phyloP scores from a whole-genome alignment of 2,797 vertebrate species.

The Emys orbicularis region DNA sequence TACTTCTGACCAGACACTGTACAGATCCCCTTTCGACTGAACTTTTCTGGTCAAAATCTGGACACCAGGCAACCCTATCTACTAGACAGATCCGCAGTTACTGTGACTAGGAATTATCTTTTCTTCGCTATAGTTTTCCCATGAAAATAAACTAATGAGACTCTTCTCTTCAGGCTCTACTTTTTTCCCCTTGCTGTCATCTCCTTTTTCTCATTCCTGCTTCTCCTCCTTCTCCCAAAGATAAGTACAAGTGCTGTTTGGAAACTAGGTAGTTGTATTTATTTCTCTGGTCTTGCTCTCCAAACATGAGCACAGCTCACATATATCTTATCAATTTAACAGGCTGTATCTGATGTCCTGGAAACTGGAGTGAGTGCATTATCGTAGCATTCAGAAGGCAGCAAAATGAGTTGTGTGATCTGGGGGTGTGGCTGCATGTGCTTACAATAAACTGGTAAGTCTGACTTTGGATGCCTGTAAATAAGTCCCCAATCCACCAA shows the following conservation, averaged over 20 bases:
- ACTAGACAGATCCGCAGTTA: neutral
- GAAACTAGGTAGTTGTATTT: neutral
- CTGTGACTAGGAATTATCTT: neutral
- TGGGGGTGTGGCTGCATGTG: neutral
- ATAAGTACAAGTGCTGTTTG: conserved; percentile 10
- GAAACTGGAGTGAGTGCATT: neutral
- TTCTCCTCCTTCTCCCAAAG: neutral
- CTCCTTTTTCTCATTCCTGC: accelerated
- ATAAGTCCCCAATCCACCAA: conserved; percentile 1
- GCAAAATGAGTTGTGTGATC: neutral
- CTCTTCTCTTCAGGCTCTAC: neutral
- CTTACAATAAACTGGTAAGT: neutral
- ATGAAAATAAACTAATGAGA: neutral
- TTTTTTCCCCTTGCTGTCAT: conserved; percentile 9
- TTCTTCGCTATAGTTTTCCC: neutral
- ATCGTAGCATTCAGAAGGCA: conserved; percentile 48
- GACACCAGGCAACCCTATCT: too few species aligned
- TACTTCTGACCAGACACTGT: too few species aligned
- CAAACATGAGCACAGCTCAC: neutral
- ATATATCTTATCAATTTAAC: conserved; percentile 61
- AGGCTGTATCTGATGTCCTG: conserved; percentile 47
- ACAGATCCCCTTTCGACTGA: too few species aligned
- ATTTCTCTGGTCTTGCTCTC: neutral
- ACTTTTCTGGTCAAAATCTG: too few species aligned
- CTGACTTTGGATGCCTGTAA: neutral